These are phyloP conservation scores for Tenebrosternarchus preto DNA, from an alignment of 2,113 vertebrate species.

Conservation along the genomic window DNA sequence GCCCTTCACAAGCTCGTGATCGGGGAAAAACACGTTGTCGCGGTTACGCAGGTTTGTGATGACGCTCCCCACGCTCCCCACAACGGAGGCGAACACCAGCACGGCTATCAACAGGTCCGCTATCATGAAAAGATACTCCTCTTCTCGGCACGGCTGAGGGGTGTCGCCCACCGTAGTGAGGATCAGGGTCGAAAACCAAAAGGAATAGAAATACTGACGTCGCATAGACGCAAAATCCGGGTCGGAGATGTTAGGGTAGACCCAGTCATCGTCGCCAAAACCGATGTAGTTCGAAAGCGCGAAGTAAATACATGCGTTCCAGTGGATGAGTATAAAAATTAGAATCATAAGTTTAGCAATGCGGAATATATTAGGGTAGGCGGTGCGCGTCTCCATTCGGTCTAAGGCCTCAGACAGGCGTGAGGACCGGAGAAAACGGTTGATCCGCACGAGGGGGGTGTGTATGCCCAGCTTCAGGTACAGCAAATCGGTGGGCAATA, in stretches of 20 bases:
- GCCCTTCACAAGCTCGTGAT: conserved; percentile 79
- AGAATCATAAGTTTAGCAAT: conserved; percentile 86
- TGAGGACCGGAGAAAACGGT: conserved; percentile 79
- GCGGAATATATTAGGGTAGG: conserved; percentile 84
- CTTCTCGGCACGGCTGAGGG: conserved; percentile 70
- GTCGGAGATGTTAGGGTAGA: conserved; percentile 80
- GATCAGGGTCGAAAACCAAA: conserved; percentile 88
- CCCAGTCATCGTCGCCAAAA: conserved; percentile 83
- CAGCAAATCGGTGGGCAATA: conserved; percentile 84
- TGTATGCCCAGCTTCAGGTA: conserved; percentile 74
- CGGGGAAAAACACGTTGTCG: conserved; percentile 81
- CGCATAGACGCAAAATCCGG: conserved; percentile 69
- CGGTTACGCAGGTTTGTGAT: conserved; percentile 79
- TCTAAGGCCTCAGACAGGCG: conserved; percentile 84
- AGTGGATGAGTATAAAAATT: conserved; percentile 87
- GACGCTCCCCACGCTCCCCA: conserved; percentile 84
- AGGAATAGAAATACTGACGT: conserved; percentile 88
- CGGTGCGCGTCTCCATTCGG: conserved; percentile 83
- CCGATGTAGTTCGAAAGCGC: conserved; percentile 81
- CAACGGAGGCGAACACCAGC: conserved; percentile 88
- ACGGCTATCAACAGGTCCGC: conserved; percentile 86
- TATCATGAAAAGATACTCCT: conserved; percentile 86
- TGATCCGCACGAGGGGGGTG: conserved; percentile 75
- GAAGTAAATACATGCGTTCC: conserved; percentile 90
- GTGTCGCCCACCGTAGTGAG: conserved; percentile 88